Evolutionary conservation across 2,797 vertebrate species (phyloP), one percentile per base, ranked within the genome.

Genomic region (Sebastes trivittatus): DNA sequence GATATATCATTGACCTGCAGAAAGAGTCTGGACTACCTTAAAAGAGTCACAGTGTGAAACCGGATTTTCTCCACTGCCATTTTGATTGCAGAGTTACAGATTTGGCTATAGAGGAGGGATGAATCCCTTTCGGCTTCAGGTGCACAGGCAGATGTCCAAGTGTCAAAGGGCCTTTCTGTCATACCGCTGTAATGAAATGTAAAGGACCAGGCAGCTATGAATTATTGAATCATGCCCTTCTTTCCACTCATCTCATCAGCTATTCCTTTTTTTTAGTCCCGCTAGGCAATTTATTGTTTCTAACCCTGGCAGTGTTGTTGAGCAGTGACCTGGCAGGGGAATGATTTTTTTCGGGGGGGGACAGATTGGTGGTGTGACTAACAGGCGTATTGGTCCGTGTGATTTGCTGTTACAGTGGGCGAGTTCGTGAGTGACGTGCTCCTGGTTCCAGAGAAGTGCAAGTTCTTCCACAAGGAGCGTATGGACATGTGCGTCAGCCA

Each of bases 381-480:
- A 88, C 75, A 2, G 70, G n/a, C 46, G 27, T 59, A 14, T 76
- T 60, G 59, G 16, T 77, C 27, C 10, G 1, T 92, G 78, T 91
- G 63, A 67, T 87, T 92, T 93, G 55, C 34, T 54, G 30, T 95
- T 95, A 2, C 94, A 99, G 98, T 98, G 92, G 98, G 98, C 8
- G 97, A 99, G 87, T 99, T 99, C 32, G 97, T 99, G 69, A 99
- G 98, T 1, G 98, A 99, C 7, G 97, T 98, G 18, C 97, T 99
- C 4, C 95, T 99, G 87, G 98, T 99, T 49, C 98, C 98, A 0
- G 98, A 99, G 91, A 98, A 97, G 81, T 99, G 98, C 95, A 96
- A 96, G 69, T 99, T 99, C 94, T 99, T 98, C 95, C 98, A 99
- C 94, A 98, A 98, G 91, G 97, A 99, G 90, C 91, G 85, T 29